Base-by-base conservation (phyloP, 2,113 vertebrate species). In the Danionella cerebrum region DNA sequence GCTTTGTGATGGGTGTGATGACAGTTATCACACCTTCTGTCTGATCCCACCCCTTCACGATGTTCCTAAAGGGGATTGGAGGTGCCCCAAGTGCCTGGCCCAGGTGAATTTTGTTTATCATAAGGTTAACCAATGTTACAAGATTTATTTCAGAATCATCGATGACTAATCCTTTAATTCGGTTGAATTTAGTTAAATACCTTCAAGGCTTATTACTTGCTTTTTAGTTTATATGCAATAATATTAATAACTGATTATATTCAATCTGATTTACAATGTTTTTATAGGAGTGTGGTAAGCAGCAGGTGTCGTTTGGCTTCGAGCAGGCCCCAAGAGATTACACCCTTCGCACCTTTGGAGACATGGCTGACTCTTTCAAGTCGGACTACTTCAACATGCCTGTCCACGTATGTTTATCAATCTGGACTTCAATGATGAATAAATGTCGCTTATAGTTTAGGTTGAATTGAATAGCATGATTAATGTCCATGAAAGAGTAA, bases 331-430 rank as follows among this genome's bases (percentile, higher is more conserved):
- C 90, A 69, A 89, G 94, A 70, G 92, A 94, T 80, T 99, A 99
- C 65, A 95, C 92, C 0, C 91, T 99, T 0, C 94, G 93, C 31
- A 79, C 92, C 0, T 99, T 99, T 60, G 96, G 96, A 48, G 95
- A 98, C 70, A 99, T 99, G 96, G 96, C 96, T 1, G 96, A 99
- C 72, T 92, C 94, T 0, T 99, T 99, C 81, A 99, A 99, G 73
- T 97, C 96, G 0, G 95, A 98, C 80, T 99, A 99, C 71, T 99
- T 99, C 72, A 97, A 96, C 86, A 99, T 99, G 96, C 96, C 96
- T 65, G 96, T 99, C 31, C 96, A 99, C 6, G 96, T 99, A 89
- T 75, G 96, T 90, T 55, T 51, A n/a, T 25, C 50, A 25, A 52
- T 18, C 2, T 2, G 36, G 8, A n/a, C n/a, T 42, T 33, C 18